Percentiles rank a stretch among this genome's conserved stretches.
These are phyloP conservation scores for Xestia c-nigrum DNA, from an alignment of 2,888 invertebrate species.

Conservation along the genomic window DNA sequence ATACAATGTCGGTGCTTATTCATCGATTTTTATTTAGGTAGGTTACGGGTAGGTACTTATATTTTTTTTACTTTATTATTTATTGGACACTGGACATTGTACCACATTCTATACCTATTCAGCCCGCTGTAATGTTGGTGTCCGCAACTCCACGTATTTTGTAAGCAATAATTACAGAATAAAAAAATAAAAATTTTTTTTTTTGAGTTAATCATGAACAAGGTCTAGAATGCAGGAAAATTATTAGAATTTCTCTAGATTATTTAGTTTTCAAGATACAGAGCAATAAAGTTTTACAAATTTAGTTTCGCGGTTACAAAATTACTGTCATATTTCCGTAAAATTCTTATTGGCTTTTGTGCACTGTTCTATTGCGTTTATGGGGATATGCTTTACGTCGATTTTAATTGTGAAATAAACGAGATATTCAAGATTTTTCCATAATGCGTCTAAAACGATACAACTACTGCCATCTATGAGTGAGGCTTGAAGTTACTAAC, in stretches of 20 bases:
- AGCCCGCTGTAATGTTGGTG: background rate
- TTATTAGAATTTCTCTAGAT: background rate
- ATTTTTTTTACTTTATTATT: background rate
- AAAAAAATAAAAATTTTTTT: background rate
- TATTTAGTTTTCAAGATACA: background rate
- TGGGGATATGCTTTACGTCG: background rate
- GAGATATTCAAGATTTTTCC: background rate
- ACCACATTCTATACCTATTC: background rate
- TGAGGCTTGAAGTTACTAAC: background rate
- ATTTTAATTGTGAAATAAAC: background rate
- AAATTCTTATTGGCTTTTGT: background rate
- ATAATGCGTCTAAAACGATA: background rate
- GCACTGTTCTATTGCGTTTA: background rate
- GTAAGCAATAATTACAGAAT: background rate
- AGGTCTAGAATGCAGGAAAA: background rate
- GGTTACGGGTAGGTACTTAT: too few relatives aligned
- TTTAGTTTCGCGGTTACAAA: slow-evolving; percentile 19
- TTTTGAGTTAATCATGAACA: background rate
- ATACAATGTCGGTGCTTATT: too few relatives aligned
- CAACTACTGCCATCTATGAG: slow-evolving; percentile 33
- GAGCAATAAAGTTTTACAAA: slow-evolving; percentile 2
- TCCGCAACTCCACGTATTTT: too few relatives aligned
- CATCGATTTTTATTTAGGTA: too few relatives aligned
- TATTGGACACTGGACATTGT: too few relatives aligned
- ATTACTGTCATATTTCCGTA: background rate